These are phyloP conservation scores for Fabriciana adippe DNA, from an alignment of 2,888 invertebrate genomes.

Conservation along the genomic window DNA sequence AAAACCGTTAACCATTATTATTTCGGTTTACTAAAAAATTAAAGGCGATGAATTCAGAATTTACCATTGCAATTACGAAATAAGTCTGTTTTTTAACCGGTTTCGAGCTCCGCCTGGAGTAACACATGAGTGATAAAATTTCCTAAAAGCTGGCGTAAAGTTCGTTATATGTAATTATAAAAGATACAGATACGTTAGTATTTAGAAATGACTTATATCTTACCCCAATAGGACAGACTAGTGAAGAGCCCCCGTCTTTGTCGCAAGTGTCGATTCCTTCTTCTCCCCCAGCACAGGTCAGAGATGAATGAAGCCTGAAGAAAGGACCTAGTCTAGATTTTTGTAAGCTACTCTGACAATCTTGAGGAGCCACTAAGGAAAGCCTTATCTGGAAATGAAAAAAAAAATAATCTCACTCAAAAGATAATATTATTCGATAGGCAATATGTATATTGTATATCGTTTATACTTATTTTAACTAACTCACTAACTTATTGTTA, in stretches of 20 bases:
- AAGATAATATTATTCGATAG: neutral
- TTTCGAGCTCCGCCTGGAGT: neutral
- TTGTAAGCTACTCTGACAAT: slow-evolving; percentile 75
- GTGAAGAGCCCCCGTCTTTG: slow-evolving; percentile 90
- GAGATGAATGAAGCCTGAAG: slow-evolving; percentile 86
- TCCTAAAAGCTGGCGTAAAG: too few species aligned
- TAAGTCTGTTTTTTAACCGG: too few species aligned
- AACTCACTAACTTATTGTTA: too few species aligned
- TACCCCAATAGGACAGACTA: slow-evolving; percentile 84
- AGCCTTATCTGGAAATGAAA: slow-evolving; percentile 80
- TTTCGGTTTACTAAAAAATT: too few species aligned
- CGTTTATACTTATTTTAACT: too few species aligned
- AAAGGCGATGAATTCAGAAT: too few species aligned
- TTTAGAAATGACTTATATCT: neutral
- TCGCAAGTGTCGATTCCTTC: slow-evolving; percentile 87
- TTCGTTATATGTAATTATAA: too few species aligned
- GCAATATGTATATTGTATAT: neutral
- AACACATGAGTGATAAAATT: neutral
- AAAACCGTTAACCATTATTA: too few species aligned
- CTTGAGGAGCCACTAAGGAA: slow-evolving; percentile 82
- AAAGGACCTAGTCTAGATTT: slow-evolving; percentile 85
- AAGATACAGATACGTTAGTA: neutral
- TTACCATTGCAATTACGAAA: too few species aligned
- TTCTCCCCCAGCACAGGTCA: slow-evolving; percentile 91
- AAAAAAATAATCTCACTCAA: neutral